Evolutionary conservation across 2,797 vertebrate genomes (phyloP).

Genomic region (Anabacerthia variegaticeps): DNA sequence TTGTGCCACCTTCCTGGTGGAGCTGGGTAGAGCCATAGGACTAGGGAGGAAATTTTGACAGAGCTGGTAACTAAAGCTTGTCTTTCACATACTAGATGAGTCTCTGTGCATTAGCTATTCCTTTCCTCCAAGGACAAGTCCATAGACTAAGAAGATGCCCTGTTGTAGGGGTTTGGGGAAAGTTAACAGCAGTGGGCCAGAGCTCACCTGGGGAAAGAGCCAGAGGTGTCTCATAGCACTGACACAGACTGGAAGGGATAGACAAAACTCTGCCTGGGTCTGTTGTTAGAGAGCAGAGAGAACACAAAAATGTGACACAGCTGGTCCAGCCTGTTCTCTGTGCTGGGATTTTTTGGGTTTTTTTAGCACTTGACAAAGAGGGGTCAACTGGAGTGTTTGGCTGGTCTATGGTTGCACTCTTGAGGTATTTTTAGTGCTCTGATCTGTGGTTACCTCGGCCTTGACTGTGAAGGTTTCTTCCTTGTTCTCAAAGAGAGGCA

Average conservation of each 20-base stretch:
- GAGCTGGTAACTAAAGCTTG: not conserved
- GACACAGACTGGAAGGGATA: not conserved
- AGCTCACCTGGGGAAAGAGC: not conserved
- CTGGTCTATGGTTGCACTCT: not conserved
- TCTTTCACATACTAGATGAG: not conserved
- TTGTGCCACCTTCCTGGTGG: fast-evolving
- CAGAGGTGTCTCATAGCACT: not conserved
- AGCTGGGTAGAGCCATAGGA: not conserved
- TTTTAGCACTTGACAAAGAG: not conserved
- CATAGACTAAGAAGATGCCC: not conserved
- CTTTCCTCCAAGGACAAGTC: not conserved
- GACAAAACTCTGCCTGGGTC: not conserved
- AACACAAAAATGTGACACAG: not conserved
- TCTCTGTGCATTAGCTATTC: not conserved
- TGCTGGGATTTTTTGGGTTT: not conserved
- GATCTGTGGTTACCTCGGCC: not conserved
- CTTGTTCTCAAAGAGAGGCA: not conserved
- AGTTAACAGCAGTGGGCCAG: not conserved
- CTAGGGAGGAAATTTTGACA: not conserved
- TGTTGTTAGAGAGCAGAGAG: not conserved
- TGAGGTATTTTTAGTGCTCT: not conserved
- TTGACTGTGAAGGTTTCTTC: not conserved
- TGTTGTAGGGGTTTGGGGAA: not conserved
- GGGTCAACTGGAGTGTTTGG: not conserved
- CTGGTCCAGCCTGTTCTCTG: not conserved